Percentiles rank a stretch among this genome's conserved stretches.
Conservation (phyloP, 2,113 vertebrate genomes). For the Mixornis gularis region DNA sequence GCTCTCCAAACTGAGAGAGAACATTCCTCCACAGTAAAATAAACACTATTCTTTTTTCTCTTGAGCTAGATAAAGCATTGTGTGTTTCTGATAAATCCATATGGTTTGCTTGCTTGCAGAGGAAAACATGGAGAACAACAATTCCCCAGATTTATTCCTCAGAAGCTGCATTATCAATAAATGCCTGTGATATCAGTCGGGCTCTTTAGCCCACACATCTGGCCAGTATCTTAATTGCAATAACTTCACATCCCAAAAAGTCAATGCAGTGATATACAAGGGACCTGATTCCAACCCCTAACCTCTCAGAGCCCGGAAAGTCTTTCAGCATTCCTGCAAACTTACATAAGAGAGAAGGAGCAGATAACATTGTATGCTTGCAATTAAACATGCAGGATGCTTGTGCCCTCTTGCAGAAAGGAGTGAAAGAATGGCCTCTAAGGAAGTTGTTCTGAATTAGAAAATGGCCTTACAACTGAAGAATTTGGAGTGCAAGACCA, state of each 20-base stretch:
- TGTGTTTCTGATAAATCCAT: conserved; percentile 66
- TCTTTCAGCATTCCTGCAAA: conserved; percentile 77
- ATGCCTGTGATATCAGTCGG: conserved; percentile 71
- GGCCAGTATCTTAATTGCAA: conserved; percentile 76
- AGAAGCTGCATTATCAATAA: conserved; percentile 74
- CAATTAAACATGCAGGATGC: conserved; percentile 72
- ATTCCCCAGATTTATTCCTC: conserved; percentile 68
- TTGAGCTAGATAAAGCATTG: conserved; percentile 60
- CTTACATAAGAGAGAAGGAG: conserved; percentile 79
- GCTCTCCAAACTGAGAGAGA: conserved; percentile 57
- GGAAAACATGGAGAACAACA: conserved; percentile 68
- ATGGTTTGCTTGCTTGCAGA: conserved; percentile 60
- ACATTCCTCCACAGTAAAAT: conserved; percentile 64
- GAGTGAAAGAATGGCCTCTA: conserved; percentile 73
- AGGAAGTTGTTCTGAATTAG: conserved; percentile 63
- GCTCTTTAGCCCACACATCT: conserved; percentile 75
- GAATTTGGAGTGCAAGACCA: conserved; percentile 43
- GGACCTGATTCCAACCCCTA: conserved; percentile 50
- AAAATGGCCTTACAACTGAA: conserved; percentile 48
- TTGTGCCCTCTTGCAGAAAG: conserved; percentile 70
- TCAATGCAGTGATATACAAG: conserved; percentile 63
- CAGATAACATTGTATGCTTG: conserved; percentile 81
- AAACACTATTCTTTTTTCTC: conserved; percentile 66
- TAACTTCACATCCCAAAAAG: conserved; percentile 72
- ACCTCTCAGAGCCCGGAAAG: conserved; percentile 72